These are phyloP conservation scores for Macrotus californicus DNA, from an alignment of 2,113 vertebrate genomes.

Conservation along the genomic window DNA sequence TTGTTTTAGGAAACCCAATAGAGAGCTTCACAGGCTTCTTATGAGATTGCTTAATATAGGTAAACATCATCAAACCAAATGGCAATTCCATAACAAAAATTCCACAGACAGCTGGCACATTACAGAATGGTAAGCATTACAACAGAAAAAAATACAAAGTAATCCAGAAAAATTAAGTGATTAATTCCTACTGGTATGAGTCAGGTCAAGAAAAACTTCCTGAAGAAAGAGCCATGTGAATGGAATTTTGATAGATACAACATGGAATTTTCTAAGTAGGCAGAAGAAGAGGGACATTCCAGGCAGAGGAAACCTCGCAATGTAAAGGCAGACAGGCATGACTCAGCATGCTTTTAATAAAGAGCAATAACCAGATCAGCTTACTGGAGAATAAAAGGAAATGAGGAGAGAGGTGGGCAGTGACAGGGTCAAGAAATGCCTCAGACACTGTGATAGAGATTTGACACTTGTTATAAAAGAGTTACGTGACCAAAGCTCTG, in stretches of 20 bases:
- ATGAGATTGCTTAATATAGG: not conserved
- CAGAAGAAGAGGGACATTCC: not conserved
- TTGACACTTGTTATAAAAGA: not conserved
- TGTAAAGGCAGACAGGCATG: not conserved
- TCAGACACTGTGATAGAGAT: not conserved
- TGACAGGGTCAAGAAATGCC: not conserved
- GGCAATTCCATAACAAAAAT: not conserved
- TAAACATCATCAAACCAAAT: not conserved
- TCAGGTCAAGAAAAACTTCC: not conserved
- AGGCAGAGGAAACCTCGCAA: not conserved
- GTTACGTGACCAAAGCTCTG: not conserved
- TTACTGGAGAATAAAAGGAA: not conserved
- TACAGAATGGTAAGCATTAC: not conserved
- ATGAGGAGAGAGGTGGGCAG: not conserved
- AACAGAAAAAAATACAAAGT: not conserved
- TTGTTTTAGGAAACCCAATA: not conserved
- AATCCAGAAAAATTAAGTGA: not conserved
- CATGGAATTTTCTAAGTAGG: not conserved
- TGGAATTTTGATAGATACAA: not conserved
- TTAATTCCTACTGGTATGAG: not conserved
- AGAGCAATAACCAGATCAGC: not conserved
- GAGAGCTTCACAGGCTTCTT: not conserved
- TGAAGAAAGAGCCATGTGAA: not conserved
- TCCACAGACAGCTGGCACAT: not conserved
- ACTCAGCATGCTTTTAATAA: not conserved